Evolutionary conservation across 2,113 vertebrate species (phyloP), one percentile per base, ranked within the genome.

Genomic region (Actinemys pallida): DNA sequence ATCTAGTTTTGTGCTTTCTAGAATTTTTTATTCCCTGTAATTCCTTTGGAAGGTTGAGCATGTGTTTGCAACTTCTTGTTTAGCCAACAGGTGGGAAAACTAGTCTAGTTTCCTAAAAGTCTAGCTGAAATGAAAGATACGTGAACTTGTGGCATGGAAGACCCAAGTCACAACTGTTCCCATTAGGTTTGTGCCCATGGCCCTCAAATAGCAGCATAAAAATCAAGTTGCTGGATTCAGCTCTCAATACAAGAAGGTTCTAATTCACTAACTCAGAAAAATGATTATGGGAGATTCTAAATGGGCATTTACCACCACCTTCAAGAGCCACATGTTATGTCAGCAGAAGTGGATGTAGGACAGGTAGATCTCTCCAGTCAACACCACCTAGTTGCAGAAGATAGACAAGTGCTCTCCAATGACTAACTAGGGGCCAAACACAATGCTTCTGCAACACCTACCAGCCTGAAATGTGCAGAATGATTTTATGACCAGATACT

Each of bases 381-480:
- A 11, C 72, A 76, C 24, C 39, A 76, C 11, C 2, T 76, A 25
- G 3, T 25, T 45, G 22, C 12, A 45, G 24, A 45, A 16, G 11
- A 91, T 11, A 50, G 8, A 80, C 35, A 83, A 84, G 76, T n/a
- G n/a, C 31, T 93, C 57, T 78, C 24, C 10, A 72, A 2, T 45
- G 39, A 65, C 3, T 5, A 10, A 1, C 0, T 14, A 49, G 1
- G 2, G 85, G 29, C 19, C 1, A 0, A 94, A 35, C 20, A n/a
- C 2, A 45, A 10, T 86, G n/a, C 22, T 8, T 78, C 4, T 2
- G 1, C 31, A 76, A 1, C 9, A 49, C 24, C 20, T 57, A 8
- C 17, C 35, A 79, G 80, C 4, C 22, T 24, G 5, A 42, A 16
- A 89, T 54, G 31, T 82, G 65, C 86, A 87, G 89, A 0, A n/a